Conservation (phyloP, 2,113 vertebrate species). For the Hypocryptadius cinnamomeus region DNA sequence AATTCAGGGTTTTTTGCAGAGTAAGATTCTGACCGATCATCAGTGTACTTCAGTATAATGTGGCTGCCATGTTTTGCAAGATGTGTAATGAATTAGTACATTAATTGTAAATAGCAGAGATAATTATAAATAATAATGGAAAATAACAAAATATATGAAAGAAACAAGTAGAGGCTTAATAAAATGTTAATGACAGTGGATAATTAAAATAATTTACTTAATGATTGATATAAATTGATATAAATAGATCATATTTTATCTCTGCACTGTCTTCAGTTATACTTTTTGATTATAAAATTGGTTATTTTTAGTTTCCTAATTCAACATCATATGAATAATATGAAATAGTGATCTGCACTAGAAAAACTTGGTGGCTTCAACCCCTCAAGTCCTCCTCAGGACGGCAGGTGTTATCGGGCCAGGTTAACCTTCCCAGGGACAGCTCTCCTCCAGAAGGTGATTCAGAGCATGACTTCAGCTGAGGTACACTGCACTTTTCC, state of each 20-base stretch:
- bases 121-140: not conserved
- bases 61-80: not conserved
- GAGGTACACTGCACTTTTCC: not conserved
- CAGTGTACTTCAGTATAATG: not conserved
- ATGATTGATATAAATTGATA: not conserved
- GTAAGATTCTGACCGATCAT: not conserved
- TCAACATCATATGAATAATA: not conserved
- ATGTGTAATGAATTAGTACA: not conserved
- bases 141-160: not conserved
- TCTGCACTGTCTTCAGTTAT: not conserved
- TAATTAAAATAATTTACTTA: constrained; percentile 2
- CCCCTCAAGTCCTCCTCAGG: not conserved
- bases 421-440: not conserved
- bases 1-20: not conserved
- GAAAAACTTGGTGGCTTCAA: not conserved
- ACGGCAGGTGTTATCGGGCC: not conserved
- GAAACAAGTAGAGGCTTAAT: not conserved
- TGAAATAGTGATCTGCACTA: not conserved
- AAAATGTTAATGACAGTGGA: not conserved
- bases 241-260: not conserved
- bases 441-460: not conserved
- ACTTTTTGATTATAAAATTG: not conserved
- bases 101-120: not conserved
- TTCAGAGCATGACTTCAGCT: not conserved
- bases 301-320: not conserved